Base-by-base conservation (phyloP, 2,888 invertebrate genomes). In the Plagodis pulveraria region DNA sequence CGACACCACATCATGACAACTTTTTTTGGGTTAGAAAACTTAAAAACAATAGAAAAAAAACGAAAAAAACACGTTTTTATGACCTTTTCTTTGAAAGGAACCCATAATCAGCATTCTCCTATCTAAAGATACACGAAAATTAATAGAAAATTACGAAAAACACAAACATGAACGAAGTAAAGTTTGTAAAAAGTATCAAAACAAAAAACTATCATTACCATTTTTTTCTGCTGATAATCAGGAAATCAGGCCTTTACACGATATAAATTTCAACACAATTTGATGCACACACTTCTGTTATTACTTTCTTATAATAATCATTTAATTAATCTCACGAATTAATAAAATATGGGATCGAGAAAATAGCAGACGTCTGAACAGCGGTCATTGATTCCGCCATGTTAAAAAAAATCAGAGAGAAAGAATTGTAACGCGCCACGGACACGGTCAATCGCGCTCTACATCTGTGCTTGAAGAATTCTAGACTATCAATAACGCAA, bases 191-290 rank as follows among this genome's bases (percentile, higher is more conserved):
- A 93, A 91, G 91, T 93, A 92, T 91, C 93, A 93, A 93, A 93
- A 93, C 93, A 93, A 93, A 93, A 92, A 93, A 93, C 90, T 89
- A 89, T 91, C 90, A 87, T 91, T 92, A 93, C 93, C 93, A 93
- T 93, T 92, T 92, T 68, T 93, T 91, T 80, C 70, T 67, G 73
- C 72, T 69, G 77, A 80, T 74, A 70, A 67, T 68, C 66, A 58
- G 74, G 71, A 70, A 69, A 65, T 55, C 59, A 68, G 60, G 70
- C 51, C 48, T 48, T 53, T 61, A 59, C 42, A 59, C 61, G 61
- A 51, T 50, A 49, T 45, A 63, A 55, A 58, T 70, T 66, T 57
- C 65, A 54, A 57, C 62, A 63, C 64, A 69, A 66, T 63, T 65
- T 52, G 58, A 67, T 57, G 65, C 77, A 77, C 73, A 71, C 70